These are phyloP conservation scores for Sorex maritimensis DNA, from an alignment of 2,797 vertebrate genomes.

Conservation along the genomic window DNA sequence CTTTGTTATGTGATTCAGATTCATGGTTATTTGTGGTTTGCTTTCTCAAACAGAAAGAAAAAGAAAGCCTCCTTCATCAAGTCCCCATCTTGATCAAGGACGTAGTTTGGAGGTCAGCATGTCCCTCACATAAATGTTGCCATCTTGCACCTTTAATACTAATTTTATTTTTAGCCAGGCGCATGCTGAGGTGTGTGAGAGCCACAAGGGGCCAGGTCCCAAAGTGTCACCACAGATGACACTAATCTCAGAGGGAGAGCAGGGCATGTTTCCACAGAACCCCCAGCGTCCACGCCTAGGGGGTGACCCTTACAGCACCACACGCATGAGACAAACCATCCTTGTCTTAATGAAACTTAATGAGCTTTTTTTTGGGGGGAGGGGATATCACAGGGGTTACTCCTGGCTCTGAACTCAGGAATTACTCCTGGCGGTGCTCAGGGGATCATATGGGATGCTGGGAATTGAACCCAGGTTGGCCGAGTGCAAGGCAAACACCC, in stretches of 20 bases:
- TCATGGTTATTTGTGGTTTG: neutral
- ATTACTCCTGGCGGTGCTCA: too few species aligned
- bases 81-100: too few species aligned
- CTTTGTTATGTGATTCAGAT: neutral
- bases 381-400: too few species aligned
- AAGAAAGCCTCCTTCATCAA: neutral
- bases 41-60: neutral
- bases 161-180: neutral
- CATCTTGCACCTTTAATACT: neutral
- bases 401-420: too few species aligned
- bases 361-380: too few species aligned
- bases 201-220: neutral
- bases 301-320: neutral
- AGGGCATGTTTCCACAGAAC: neutral
- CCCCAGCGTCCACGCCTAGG: neutral
- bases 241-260: neutral
- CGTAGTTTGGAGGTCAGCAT: too few species aligned
- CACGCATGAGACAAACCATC: fast-evolving
- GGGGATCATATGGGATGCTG: too few species aligned
- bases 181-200: too few species aligned
- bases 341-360: neutral
- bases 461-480: too few species aligned
- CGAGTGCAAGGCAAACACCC: too few species aligned
- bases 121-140: neutral
- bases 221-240: neutral